phyloP scores from a whole-genome alignment of 2,888 invertebrate species.

The Lasioglossum pauxillum region DNA sequence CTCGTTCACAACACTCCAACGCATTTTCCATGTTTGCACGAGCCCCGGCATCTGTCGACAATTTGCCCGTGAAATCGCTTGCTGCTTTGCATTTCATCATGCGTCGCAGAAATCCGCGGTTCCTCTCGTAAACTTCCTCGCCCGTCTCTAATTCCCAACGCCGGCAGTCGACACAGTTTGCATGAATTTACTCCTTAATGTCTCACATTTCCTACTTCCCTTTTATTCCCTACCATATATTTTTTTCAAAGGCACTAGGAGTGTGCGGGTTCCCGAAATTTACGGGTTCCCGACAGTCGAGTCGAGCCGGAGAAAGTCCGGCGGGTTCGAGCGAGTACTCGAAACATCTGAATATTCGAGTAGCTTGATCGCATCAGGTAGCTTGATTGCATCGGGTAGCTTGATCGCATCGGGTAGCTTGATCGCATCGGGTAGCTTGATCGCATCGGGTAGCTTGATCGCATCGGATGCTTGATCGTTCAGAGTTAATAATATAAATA shows the following conservation, averaged over 20 bases:
- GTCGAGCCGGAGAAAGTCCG: too few relatives aligned
- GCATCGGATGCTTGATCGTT: too few relatives aligned
- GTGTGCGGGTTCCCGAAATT: too few relatives aligned
- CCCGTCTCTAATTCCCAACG: background rate
- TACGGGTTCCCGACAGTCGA: too few relatives aligned
- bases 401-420: too few relatives aligned
- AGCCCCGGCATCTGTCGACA: conserved; percentile 6
- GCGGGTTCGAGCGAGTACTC: too few relatives aligned
- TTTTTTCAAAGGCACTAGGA: background rate
- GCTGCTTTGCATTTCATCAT: conserved; percentile 21
- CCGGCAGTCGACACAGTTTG: background rate
- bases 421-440: too few relatives aligned
- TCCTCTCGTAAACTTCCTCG: background rate
- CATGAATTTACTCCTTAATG: background rate
- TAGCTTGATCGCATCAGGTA: too few relatives aligned
- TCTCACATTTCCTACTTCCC: background rate
- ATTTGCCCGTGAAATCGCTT: conserved; percentile 14
- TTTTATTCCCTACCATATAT: background rate
- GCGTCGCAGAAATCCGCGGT: background rate
- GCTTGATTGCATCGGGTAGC: too few relatives aligned
- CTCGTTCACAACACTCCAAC: conserved; percentile 24
- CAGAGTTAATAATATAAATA: too few relatives aligned
- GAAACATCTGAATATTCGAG: too few relatives aligned
- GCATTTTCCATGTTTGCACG: conserved; percentile 8
- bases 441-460: too few relatives aligned